These are phyloP conservation scores for Lasioglossum zephyrum DNA, from an alignment of 2,888 invertebrate genomes.

Conservation along the genomic window DNA sequence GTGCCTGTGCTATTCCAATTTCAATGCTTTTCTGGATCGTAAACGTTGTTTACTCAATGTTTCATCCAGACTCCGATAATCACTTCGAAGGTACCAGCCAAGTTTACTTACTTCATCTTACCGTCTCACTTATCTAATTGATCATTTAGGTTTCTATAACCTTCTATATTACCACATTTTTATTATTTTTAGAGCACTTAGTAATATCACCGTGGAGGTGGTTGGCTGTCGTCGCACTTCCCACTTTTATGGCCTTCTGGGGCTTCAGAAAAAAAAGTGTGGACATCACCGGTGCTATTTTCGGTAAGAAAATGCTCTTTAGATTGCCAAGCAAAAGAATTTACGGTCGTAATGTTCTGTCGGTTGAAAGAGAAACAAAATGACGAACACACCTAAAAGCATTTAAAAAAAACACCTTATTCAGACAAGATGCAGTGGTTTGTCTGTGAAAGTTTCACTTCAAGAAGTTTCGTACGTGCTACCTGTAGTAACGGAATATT, in stretches of 20 bases:
- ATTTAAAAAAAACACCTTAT: background rate
- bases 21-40: slow-evolving; percentile 91
- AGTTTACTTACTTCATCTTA: slow-evolving; percentile 21
- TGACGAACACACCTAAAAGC: background rate
- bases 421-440: background rate
- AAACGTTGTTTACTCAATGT: slow-evolving; percentile 88
- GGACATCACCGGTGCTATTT: slow-evolving; percentile 89
- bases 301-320: slow-evolving; percentile 83
- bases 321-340: slow-evolving; percentile 32
- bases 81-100: slow-evolving; percentile 81
- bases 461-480: background rate
- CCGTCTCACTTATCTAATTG: background rate
- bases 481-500: slow-evolving; percentile 4
- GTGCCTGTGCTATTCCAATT: slow-evolving; percentile 90
- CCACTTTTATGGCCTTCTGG: slow-evolving; percentile 88
- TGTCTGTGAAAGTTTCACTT: background rate
- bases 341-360: background rate
- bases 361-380: background rate
- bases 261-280: slow-evolving; percentile 90
- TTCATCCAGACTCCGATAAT: slow-evolving; percentile 85
- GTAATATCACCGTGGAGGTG: slow-evolving; percentile 88
- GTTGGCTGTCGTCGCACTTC: slow-evolving; percentile 88
- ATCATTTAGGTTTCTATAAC: slow-evolving; percentile 28
- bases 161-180: background rate
- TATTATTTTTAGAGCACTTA: slow-evolving; percentile 85